A percentile compares a stretch with the other conserved stretches of the same genome.
These are phyloP conservation scores for Scopus umbretta DNA, from an alignment of 2,113 vertebrate genomes.

Conservation along the genomic window DNA sequence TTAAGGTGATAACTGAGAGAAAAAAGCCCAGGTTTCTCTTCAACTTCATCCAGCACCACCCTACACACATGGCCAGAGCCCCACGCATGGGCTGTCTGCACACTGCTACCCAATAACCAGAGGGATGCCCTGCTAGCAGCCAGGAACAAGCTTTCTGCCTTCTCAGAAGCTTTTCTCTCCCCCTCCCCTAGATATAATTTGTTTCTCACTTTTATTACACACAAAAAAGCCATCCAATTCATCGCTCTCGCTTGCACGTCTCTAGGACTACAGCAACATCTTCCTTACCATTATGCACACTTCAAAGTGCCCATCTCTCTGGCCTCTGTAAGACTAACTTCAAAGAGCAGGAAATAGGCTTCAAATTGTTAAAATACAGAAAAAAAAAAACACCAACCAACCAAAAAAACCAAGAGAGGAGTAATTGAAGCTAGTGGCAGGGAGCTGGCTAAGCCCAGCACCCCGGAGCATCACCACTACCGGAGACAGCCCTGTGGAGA, in stretches of 20 bases:
- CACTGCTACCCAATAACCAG: accelerated
- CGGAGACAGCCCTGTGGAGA: neutral
- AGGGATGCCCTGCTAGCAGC: neutral
- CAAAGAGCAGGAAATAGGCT: neutral
- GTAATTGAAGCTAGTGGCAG: neutral
- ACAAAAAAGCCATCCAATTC: neutral
- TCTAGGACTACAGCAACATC: neutral
- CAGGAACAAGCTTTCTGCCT: neutral
- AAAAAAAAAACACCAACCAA: too few species aligned
- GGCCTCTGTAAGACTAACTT: neutral
- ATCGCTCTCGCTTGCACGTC: neutral
- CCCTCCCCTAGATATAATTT: neutral
- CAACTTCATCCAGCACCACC: neutral
- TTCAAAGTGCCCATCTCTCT: neutral
- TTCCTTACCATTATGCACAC: accelerated
- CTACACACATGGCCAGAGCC: accelerated
- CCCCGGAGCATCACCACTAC: accelerated
- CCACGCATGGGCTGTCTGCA: accelerated
- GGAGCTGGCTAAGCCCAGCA: neutral
- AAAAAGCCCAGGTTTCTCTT: neutral
- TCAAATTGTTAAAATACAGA: neutral
- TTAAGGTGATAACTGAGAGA: neutral
- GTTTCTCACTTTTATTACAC: neutral
- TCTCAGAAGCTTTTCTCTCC: neutral
- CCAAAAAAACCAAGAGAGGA: neutral